These are phyloP conservation scores for Macrobrachium nipponense DNA, from an alignment of 1,140 invertebrate genomes.

Conservation along the genomic window DNA sequence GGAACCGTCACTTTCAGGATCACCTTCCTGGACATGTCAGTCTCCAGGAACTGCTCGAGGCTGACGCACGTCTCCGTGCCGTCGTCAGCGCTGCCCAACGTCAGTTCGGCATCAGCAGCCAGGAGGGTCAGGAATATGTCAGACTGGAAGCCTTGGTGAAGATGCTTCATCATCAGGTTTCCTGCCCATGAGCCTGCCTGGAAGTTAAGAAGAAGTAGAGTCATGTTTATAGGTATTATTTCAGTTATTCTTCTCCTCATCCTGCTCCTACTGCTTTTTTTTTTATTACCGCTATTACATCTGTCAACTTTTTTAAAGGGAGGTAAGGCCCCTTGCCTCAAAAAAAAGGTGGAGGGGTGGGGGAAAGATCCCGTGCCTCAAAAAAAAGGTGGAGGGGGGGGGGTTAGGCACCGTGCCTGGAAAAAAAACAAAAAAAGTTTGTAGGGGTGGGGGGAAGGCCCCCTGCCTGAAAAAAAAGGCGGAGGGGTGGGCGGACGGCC, in stretches of 20 bases:
- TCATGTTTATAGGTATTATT: background rate
- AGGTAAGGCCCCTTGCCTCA: too few species aligned
- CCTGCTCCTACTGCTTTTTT: background rate
- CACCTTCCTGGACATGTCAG: conserved; percentile 46
- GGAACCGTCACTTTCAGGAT: conserved; percentile 47
- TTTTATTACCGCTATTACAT: too few species aligned
- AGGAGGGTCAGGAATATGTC: conserved; percentile 82
- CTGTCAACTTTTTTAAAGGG: too few species aligned
- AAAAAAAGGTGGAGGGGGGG: too few species aligned
- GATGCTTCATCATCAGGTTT: conserved; percentile 82
- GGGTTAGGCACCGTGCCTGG: too few species aligned
- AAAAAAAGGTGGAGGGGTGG: too few species aligned
- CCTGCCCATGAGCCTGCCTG: conserved; percentile 72
- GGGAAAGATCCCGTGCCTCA: too few species aligned
- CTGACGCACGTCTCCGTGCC: conserved; percentile 17
- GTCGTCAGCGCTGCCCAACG: conserved; percentile 71
- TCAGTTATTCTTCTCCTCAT: background rate
- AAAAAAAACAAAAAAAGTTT: too few species aligned
- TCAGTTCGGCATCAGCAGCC: conserved; percentile 75
- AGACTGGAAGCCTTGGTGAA: conserved; percentile 78
- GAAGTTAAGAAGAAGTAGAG: background rate
- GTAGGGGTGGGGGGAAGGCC: too few species aligned
- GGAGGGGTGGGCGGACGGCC: too few species aligned
- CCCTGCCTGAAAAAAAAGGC: too few species aligned
- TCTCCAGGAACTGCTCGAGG: conserved; percentile 39